Conservation (phyloP, 2,888 invertebrate species). For the Platycnemis pennipes region DNA sequence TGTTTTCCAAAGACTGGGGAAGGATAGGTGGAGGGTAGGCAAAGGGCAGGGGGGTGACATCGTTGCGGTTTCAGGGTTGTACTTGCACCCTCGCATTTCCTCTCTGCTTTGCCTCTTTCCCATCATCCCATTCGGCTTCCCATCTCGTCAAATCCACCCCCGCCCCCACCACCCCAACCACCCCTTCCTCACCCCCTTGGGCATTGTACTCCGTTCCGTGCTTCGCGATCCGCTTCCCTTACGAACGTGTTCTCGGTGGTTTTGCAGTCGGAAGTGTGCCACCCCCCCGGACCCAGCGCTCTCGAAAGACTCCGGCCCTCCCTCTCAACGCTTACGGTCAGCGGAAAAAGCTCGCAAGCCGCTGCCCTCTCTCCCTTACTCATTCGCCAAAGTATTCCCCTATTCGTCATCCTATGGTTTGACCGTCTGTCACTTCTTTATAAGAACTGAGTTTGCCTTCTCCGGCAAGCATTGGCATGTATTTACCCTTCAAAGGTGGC, state of each 20-base stretch:
- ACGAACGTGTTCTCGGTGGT: background rate
- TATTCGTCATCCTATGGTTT: background rate
- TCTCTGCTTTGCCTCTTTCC: background rate
- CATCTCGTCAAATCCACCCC: background rate
- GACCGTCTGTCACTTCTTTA: too few species aligned
- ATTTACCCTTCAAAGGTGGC: too few species aligned
- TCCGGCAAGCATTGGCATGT: too few species aligned
- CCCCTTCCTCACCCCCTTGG: background rate
- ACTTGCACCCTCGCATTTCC: background rate
- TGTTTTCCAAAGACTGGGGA: too few species aligned
- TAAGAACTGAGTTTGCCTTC: too few species aligned
- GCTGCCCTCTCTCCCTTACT: background rate
- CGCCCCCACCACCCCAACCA: background rate
- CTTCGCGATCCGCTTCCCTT: background rate
- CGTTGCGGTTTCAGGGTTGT: background rate
- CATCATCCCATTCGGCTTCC: background rate
- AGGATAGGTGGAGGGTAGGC: too few species aligned
- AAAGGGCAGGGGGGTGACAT: background rate
- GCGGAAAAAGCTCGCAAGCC: slow-evolving; percentile 58
- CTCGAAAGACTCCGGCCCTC: background rate
- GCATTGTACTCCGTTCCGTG: background rate
- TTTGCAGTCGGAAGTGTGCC: slow-evolving; percentile 40
- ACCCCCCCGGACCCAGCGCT: background rate
- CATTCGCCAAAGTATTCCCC: background rate
- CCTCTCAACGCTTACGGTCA: background rate